phyloP scores from a whole-genome alignment of 2,113 vertebrate species.

The Chroicocephalus ridibundus region DNA sequence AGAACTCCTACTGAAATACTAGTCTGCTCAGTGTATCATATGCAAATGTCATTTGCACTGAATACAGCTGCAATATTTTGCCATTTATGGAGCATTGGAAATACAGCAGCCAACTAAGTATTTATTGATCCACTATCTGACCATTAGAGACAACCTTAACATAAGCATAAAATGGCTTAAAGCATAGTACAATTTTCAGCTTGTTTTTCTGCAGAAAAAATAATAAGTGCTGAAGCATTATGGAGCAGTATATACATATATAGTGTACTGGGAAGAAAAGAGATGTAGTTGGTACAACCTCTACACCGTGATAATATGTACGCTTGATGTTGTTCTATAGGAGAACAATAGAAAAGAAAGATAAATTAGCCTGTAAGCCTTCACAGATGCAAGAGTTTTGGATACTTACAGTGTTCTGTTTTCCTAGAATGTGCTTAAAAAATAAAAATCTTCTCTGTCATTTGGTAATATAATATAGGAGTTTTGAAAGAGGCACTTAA shows the following conservation, averaged over 20 bases:
- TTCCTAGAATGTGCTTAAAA: neutral
- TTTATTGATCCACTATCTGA: neutral
- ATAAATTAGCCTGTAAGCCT: neutral
- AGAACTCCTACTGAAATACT: neutral
- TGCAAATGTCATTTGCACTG: neutral
- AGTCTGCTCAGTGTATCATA: neutral
- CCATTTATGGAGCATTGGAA: neutral
- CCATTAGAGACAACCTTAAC: neutral
- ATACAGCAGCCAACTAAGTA: neutral
- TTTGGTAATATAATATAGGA: neutral
- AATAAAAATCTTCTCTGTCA: neutral
- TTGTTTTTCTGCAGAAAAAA: neutral
- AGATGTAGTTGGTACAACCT: neutral
- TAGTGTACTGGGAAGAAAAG: neutral
- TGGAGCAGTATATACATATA: neutral
- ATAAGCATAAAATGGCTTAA: neutral
- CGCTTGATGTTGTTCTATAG: neutral
- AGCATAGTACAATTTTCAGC: neutral
- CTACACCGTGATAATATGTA: neutral
- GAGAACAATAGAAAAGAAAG: neutral
- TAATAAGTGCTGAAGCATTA: neutral
- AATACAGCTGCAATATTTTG: neutral
- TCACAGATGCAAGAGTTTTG: neutral
- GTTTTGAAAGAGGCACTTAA: neutral
- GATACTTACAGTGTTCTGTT: neutral